Evolutionary conservation across 2,797 vertebrate species (phyloP).

Genomic region (Numenius phaeopus): DNA sequence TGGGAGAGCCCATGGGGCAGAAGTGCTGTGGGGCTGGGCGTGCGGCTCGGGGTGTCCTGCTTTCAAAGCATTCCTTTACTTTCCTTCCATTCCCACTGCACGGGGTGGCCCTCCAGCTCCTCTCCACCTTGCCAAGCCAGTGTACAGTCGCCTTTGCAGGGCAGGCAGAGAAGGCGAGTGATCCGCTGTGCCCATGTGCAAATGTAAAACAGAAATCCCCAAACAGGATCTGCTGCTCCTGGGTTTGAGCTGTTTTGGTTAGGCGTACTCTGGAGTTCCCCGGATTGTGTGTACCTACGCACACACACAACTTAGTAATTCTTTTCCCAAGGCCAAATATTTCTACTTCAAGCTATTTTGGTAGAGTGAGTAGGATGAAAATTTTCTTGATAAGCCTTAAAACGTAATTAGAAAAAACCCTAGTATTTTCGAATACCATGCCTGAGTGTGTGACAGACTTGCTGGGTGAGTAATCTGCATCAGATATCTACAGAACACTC

Average conservation of each 20-base stretch:
- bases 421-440: neutral
- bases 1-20: neutral
- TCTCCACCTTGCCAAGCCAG: neutral
- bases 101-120: fast-evolving
- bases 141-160: neutral
- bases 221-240: neutral
- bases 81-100: neutral
- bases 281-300: fast-evolving
- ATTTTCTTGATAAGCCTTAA: neutral
- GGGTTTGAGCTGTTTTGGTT: neutral
- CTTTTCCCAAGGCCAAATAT: slow-evolving; percentile 1
- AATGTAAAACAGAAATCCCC: fast-evolving
- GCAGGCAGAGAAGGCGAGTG: neutral
- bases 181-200: neutral
- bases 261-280: neutral
- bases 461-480: neutral
- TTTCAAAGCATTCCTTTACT: neutral
- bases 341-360: slow-evolving; percentile 33
- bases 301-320: neutral
- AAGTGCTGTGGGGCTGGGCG: neutral
- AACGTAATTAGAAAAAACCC: neutral
- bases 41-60: neutral
- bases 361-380: slow-evolving; percentile 6
- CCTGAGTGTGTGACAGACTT: slow-evolving; percentile 12
- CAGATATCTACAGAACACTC: neutral